Conservation (phyloP, 1,140 invertebrate genomes). For the Polyergus mexicanus region DNA sequence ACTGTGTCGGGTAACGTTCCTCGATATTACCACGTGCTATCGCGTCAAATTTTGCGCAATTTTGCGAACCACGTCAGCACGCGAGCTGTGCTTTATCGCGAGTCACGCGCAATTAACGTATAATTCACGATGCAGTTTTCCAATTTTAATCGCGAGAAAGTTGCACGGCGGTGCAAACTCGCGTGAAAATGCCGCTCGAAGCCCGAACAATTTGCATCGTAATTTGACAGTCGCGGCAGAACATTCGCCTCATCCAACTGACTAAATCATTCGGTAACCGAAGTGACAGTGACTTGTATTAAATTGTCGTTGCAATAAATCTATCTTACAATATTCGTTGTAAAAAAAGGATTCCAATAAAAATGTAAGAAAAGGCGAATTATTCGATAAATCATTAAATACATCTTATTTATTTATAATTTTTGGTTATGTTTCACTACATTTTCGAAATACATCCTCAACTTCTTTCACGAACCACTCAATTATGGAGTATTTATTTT, state of each 20-base stretch:
- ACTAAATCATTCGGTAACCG: constrained; percentile 35
- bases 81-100: constrained; percentile 40
- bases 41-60: constrained; percentile 31
- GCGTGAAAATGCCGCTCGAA: constrained; percentile 33
- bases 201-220: constrained; percentile 49
- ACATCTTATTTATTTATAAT: not conserved
- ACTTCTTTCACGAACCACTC: too few species aligned
- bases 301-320: not conserved
- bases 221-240: constrained; percentile 14
- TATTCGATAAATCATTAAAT: not conserved
- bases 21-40: constrained; percentile 12
- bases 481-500: too few species aligned
- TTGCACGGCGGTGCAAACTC: constrained; percentile 14
- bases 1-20: not conserved
- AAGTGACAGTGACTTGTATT: constrained; percentile 6
- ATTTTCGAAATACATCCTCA: too few species aligned
- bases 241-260: constrained; percentile 40
- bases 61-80: constrained; percentile 32
- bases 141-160: constrained; percentile 54
- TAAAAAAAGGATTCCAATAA: not conserved
- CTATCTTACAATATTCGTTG: not conserved
- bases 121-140: constrained; percentile 60
- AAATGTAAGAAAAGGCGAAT: not conserved
- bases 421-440: too few species aligned
- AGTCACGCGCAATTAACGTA: constrained; percentile 56